These are phyloP conservation scores for Ormia ochracea DNA, from an alignment of 2,888 invertebrate genomes.

Conservation along the genomic window DNA sequence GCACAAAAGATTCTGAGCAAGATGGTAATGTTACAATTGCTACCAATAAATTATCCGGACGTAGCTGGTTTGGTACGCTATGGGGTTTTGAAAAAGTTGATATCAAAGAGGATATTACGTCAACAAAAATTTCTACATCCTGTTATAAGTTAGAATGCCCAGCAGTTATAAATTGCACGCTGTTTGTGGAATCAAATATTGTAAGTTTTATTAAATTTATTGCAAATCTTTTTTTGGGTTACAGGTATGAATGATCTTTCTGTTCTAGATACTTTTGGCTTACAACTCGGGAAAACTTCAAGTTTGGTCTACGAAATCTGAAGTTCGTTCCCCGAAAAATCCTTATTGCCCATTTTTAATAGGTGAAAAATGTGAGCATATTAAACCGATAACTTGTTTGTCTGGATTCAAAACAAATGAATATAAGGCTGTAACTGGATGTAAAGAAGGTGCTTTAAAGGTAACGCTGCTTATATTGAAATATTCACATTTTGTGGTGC, in stretches of 20 bases:
- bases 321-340: conserved; percentile 66
- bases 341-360: conserved; percentile 73
- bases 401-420: conserved; percentile 67
- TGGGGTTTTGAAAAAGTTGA: conserved; percentile 71
- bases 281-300: conserved; percentile 71
- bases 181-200: conserved; percentile 70
- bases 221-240: not conserved
- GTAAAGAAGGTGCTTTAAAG: conserved; percentile 71
- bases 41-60: conserved; percentile 71
- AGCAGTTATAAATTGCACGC: conserved; percentile 70
- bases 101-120: conserved; percentile 51
- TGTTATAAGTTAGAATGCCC: conserved; percentile 70
- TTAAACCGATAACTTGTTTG: conserved; percentile 71
- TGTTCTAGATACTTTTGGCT: conserved; percentile 66
- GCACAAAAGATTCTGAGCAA: conserved; percentile 66
- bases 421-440: conserved; percentile 70
- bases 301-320: conserved; percentile 74
- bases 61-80: conserved; percentile 72
- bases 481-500: not conserved
- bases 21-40: conserved; percentile 67
- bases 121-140: conserved; percentile 65
- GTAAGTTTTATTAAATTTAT: conserved; percentile 60
- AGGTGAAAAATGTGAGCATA: conserved; percentile 71
- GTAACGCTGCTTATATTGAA: too few species aligned
- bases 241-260: too few species aligned